Evolutionary conservation across 2,113 vertebrate species (phyloP).

Genomic region (Nansenia antarctica): DNA sequence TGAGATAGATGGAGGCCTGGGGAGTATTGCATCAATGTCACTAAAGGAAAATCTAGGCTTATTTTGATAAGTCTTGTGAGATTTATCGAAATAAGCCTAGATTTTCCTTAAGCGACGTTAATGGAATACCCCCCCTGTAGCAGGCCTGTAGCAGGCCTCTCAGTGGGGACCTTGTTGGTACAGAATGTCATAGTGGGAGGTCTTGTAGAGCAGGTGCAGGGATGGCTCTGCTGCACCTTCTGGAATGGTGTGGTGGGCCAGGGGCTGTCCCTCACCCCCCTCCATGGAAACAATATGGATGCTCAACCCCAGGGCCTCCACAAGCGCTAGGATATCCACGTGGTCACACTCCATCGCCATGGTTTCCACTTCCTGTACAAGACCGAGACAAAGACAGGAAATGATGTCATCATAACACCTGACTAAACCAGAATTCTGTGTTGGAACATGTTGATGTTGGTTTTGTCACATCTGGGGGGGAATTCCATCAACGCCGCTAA

Average conservation of each 20-base stretch:
- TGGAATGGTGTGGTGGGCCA: conserved; percentile 78
- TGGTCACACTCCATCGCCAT: conserved; percentile 79
- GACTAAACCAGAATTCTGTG: neutral
- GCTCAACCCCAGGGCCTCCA: conserved; percentile 74
- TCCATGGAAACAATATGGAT: conserved; percentile 76
- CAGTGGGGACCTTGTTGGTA: conserved; percentile 43
- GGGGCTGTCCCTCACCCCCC: conserved; percentile 53
- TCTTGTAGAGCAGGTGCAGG: conserved; percentile 75
- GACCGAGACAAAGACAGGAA: neutral
- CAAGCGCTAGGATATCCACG: conserved; percentile 80
- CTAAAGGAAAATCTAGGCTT: no score
- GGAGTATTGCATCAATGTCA: no score
- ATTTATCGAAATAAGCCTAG: no score
- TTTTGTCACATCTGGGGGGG: neutral
- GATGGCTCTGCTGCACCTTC: conserved; percentile 71
- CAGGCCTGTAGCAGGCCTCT: neutral
- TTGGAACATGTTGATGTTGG: no score
- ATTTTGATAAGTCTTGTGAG: no score
- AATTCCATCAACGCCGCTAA: neutral
- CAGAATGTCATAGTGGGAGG: conserved; percentile 79
- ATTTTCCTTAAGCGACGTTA: no score
- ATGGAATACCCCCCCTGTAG: no score
- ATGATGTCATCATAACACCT: neutral
- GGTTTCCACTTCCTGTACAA: conserved; percentile 77
- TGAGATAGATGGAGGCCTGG: neutral